phyloP scores from a whole-genome alignment of 2,888 invertebrate species.

The Lottia scabra region DNA sequence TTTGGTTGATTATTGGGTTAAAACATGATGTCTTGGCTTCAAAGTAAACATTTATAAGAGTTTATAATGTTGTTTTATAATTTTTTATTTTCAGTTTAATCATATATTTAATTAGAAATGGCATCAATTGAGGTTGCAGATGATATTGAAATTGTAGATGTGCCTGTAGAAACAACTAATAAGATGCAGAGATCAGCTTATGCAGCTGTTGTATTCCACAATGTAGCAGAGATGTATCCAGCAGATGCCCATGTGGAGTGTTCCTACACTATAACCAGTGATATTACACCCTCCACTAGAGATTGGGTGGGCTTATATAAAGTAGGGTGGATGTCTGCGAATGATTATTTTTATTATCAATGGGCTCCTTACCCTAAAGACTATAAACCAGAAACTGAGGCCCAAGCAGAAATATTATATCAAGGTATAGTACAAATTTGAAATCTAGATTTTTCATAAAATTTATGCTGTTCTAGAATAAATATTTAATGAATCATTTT shows the following conservation, averaged over 20 bases:
- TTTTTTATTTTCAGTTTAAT: background rate
- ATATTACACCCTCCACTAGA: constrained; percentile 45
- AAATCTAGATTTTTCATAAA: background rate
- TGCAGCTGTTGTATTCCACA: constrained; percentile 63
- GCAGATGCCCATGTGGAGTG: constrained; percentile 60
- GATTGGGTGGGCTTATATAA: constrained; percentile 67
- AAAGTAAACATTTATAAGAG: too few species aligned
- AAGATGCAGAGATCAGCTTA: constrained; percentile 41
- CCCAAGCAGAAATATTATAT: constrained; percentile 50
- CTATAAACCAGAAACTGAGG: constrained; percentile 45
- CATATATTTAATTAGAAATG: background rate
- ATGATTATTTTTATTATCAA: constrained; percentile 59
- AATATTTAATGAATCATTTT: too few species aligned
- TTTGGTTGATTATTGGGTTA: too few species aligned
- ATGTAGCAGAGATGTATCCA: constrained; percentile 61
- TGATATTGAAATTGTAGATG: background rate
- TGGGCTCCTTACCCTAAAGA: constrained; percentile 55
- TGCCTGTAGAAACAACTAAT: background rate
- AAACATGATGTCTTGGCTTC: too few species aligned
- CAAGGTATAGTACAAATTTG: constrained; percentile 40
- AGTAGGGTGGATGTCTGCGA: constrained; percentile 62
- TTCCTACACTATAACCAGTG: constrained; percentile 54
- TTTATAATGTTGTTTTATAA: too few species aligned
- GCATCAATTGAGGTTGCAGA: background rate
- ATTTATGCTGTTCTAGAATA: background rate